Evolutionary conservation across 1,140 invertebrate species (phyloP), one percentile per base, ranked within the genome.

Genomic region (Panagrolaimus sp.): DNA sequence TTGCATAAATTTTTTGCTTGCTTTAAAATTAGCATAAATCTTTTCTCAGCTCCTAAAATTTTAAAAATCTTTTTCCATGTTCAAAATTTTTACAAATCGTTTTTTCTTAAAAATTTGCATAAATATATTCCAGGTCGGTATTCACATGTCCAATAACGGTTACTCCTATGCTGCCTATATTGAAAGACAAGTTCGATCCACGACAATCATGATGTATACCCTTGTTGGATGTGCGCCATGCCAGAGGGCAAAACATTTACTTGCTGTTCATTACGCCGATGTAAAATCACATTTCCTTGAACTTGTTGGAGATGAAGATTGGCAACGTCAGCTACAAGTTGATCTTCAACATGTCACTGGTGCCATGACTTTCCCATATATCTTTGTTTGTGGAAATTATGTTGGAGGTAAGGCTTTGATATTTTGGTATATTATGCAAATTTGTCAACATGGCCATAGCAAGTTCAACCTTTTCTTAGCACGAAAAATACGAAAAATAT

Each of bases 281-380:
- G 70, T 73, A 21, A 64, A 64, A 43, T 78, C 74, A 2, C 74
- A 76, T 55, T 76, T 76, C 65, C 48, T 78, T 9, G 78, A 77
- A 43, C 64, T 79, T 46, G 80, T 76, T 15, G 78, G 79, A n/a
- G 83, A 82, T 63, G 73, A 83, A 44, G 65, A 82, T 32, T 83
- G 81, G 81, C 79, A 81, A 71, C 70, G 83, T 17, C 79, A 83
- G 55, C 65, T 83, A 10, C 78, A 83, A 68, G 70, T 81, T 12
- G 82, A 82, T 62, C 71, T 82, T n/a, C 82, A 83, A 32, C 78
- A 83, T 63, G 26, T 82, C 4, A 82, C 80, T 21, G 80, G 82
- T 15, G 75, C 78, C 43, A 72, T 73, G 10, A 82, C 82, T n/a
- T 82, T 82, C 68, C 80, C 80, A 24, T 82, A 83, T 68, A 80